phyloP scores from a whole-genome alignment of 37 sponge, comb jelly and placozoan genomes.

The Theonella swinhoei region DNA sequence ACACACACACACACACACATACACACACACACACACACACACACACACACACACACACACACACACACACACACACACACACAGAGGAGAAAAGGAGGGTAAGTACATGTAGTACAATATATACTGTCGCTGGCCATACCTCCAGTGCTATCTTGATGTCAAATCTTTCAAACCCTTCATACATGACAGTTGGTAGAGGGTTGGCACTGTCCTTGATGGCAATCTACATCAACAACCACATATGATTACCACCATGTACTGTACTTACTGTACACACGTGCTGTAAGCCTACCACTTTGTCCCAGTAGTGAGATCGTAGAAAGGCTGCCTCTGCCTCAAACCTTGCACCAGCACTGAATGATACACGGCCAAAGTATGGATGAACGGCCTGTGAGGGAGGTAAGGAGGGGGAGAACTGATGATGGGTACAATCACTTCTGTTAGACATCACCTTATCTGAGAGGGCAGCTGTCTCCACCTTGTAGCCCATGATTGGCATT shows the following conservation, averaged over 20 bases:
- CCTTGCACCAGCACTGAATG: conserved; percentile 9
- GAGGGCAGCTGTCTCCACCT: conserved; percentile 22
- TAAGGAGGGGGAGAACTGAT: background rate
- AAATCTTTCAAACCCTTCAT: conserved; percentile 27
- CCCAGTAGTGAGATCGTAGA: conserved; percentile 12
- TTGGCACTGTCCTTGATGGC: conserved; percentile 23
- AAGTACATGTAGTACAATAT: background rate
- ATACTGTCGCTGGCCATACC: too few species aligned
- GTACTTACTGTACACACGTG: too few species aligned
- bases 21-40: too few species aligned
- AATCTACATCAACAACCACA: too few species aligned
- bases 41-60: too few species aligned
- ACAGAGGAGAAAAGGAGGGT: background rate
- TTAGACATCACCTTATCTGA: conserved; percentile 12
- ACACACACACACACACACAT: too few species aligned
- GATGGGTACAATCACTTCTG: background rate
- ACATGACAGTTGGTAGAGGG: conserved; percentile 39
- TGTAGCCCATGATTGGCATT: conserved; percentile 40
- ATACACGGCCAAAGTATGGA: conserved; percentile 40
- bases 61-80: too few species aligned
- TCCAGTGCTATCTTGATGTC: conserved; percentile 33
- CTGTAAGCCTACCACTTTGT: conserved; percentile 37
- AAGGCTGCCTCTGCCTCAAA: conserved; percentile 19
- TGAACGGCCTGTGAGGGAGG: conserved; percentile 11
- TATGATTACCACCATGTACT: too few species aligned